These are phyloP conservation scores for Byasa hedistus DNA, from an alignment of 2,888 invertebrate genomes.

Conservation along the genomic window DNA sequence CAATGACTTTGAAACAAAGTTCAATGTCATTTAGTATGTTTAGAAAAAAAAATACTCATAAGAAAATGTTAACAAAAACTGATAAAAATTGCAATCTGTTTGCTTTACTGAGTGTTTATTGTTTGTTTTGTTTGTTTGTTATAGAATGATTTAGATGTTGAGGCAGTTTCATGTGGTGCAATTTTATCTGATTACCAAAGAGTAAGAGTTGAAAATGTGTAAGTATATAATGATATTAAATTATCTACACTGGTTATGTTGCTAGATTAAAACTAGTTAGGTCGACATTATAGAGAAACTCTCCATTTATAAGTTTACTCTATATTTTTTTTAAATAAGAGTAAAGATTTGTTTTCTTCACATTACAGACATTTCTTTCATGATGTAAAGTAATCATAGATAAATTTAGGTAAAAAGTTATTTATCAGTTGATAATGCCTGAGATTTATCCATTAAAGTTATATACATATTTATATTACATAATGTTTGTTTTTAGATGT, in stretches of 20 bases:
- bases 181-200: conserved; percentile 99
- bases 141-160: conserved; percentile 86
- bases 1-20: conserved; percentile 22
- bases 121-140: conserved; percentile 45
- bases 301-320: background rate
- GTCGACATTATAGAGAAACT: background rate
- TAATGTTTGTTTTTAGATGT: conserved; percentile 82
- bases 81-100: conserved; percentile 9
- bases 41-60: background rate
- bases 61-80: background rate
- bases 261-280: background rate
- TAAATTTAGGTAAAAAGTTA: background rate
- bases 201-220: conserved; percentile 98
- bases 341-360: background rate
- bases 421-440: no score
- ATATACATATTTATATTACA: conserved; percentile 14
- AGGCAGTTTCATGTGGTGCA: conserved; percentile 98
- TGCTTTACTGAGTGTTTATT: background rate
- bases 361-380: background rate
- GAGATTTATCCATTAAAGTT: background rate
- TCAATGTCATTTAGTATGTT: conserved; percentile 16
- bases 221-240: conserved; percentile 67
- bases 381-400: no score
- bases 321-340: background rate
- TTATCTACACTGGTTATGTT: background rate